phyloP scores from a whole-genome alignment of 53 echinoderm and acorn worm genomes.

The Holothuria scabra region DNA sequence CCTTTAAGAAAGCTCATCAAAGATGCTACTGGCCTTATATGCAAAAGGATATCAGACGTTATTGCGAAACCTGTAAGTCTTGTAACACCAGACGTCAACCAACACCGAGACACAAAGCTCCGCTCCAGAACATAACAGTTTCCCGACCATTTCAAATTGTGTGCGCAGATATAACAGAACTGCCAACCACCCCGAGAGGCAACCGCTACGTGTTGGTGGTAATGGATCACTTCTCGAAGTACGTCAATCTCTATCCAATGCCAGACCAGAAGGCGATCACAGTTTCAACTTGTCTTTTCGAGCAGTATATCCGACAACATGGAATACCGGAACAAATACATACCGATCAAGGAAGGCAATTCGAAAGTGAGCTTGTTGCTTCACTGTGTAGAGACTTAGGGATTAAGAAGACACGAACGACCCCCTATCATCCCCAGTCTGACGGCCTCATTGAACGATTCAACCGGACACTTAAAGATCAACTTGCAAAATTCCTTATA shows the following conservation, averaged over 20 bases:
- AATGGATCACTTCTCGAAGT: no score
- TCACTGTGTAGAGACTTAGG: slow-evolving; percentile 25
- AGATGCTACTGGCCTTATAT: slow-evolving; percentile 59
- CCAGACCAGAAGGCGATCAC: slow-evolving; percentile 40
- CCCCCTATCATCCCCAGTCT: slow-evolving; percentile 52
- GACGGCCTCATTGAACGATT: slow-evolving; percentile 25
- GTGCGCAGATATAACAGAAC: slow-evolving; percentile 62
- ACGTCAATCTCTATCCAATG: no score
- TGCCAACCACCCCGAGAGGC: slow-evolving; percentile 46
- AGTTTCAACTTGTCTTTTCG: slow-evolving; percentile 48
- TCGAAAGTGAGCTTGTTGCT: slow-evolving; percentile 33
- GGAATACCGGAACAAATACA: slow-evolving; percentile 50
- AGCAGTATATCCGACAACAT: slow-evolving; percentile 36
- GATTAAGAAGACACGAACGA: slow-evolving; percentile 41
- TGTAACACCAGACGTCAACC: no score
- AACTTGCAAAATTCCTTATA: slow-evolving; percentile 18
- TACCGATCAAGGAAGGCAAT: slow-evolving; percentile 57
- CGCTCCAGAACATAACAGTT: no score
- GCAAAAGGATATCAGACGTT: slow-evolving; percentile 44
- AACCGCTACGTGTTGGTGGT: slow-evolving; percentile 62
- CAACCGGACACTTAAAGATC: slow-evolving; percentile 57
- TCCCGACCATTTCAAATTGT: slow-evolving; percentile 58
- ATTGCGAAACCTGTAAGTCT: no score
- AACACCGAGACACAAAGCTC: slow-evolving; percentile 50
- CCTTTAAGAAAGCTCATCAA: not conserved